Base-by-base conservation (phyloP, 2,888 invertebrate genomes). In the Apodemia zela region DNA sequence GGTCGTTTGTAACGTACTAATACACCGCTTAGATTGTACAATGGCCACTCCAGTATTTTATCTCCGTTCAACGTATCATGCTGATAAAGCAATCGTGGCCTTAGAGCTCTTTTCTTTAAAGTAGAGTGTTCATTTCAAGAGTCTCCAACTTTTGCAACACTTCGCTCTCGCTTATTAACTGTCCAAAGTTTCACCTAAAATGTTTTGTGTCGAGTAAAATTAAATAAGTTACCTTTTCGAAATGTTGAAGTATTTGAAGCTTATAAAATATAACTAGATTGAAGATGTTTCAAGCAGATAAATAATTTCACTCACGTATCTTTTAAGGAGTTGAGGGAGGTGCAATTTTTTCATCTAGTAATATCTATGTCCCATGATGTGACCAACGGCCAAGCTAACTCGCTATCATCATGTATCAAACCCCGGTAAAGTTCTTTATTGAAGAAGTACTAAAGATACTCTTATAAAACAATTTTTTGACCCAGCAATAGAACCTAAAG, bases 141-240 rank as follows among this genome's bases (percentile, higher is more conserved):
- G 25, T 54, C 54, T 54, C 54, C 54, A 54, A 57, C 54, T 57
- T 57, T 57, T 57, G 54, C 54, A 57, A 57, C 54, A 54, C 54
- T 29, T 29, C 15, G 54, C 54, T 54, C 54, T 54, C 54, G 54
- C 54, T 54, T 54, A 54, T 54, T 54, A 54, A 54, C 54, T 54
- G 54, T 54, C 54, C 54, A 54, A 54, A 54, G 54, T 54, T 54
- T 54, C 54, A n/a, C 54, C 25, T 25, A 54, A 54, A 54, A 54
- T 54, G 54, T 54, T 54, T 54, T 54, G 54, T 51, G 51, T 54
- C 7, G 54, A 13, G 15, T n/a, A 7, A 54, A 54, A 54, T 25
- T 29, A 15, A 25, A 25, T 51, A 51, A 51, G 18, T 51, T 51
- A 21, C 51, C 21, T 51, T 51, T 51, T 25, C 7, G 51, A 51